Base-by-base conservation (phyloP, 2,797 vertebrate genomes). In the Telmatherina bonti region DNA sequence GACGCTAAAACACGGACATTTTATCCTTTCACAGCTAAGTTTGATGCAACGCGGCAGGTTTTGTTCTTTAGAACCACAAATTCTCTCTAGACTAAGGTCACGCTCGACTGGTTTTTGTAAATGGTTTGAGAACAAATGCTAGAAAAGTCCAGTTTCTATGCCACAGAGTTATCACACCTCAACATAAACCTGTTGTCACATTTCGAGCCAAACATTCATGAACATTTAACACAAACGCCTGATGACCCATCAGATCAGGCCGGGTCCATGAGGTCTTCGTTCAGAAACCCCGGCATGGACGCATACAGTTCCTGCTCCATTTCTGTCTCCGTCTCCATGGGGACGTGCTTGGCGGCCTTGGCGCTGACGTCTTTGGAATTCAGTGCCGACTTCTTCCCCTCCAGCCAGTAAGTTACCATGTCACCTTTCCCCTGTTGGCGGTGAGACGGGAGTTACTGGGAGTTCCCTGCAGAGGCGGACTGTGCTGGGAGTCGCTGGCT, bases 391-490 rank as follows among this genome's bases (percentile, higher is more conserved):
- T 92, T 92, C 75, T 95, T 96, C n/a, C 93, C 94, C 83, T 95
- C 93, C 74, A 96, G 81, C 94, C 95, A 96, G 72, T 96, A 95
- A 0, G 95, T 96, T 63, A 96, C 91, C 95, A 96, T 96, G 81
- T 96, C 93, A 4, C 96, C 94, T 89, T 96, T 97, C 0, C 95
- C 95, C 95, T 95, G 81, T 51, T 2, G 38, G 26, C 55, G 5
- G 61, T 5, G 1, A 20, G 16, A 26, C 7, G 29, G 11, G 4
- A 0, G 58, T 78, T 52, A 75, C 2, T 18, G 38, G 2, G 30
- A 0, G 6, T 24, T 30, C 36, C 56, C 55, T 56, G 60, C 2
- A 13, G 33, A 41, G 26, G 18, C 10, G 51, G 24, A 5, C 27
- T 4, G 1, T 24, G 41, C 18, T 24, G 29, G 62, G 2, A 8